These are phyloP conservation scores for Acholoe squamosa DNA, from an alignment of 2,888 invertebrate genomes.

Conservation along the genomic window DNA sequence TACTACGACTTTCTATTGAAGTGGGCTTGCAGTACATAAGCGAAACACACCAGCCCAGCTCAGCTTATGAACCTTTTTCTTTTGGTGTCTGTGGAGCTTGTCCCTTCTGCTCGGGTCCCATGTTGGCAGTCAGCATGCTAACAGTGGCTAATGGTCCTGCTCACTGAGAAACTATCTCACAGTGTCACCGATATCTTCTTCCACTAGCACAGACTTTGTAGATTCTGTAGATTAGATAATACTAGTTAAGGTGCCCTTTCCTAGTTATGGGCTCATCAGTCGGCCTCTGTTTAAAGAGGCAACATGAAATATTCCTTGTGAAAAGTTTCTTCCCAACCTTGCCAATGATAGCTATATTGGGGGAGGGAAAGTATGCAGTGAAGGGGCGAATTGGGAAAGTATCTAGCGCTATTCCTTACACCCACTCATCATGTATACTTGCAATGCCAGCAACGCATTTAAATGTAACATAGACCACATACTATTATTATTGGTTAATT, in stretches of 20 bases:
- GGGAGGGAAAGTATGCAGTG: not conserved
- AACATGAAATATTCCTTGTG: conserved; percentile 27
- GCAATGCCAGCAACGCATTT: conserved; percentile 59
- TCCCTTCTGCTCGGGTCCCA: not conserved
- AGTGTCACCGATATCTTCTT: not conserved
- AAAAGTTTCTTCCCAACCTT: conserved; percentile 27
- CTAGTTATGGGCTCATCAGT: not conserved
- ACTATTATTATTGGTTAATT: conserved; percentile 17
- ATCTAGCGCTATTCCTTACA: not conserved
- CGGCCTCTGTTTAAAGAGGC: not conserved
- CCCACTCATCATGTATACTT: conserved; percentile 11
- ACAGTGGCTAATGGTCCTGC: not conserved
- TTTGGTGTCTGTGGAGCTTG: too few species aligned
- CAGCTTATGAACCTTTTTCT: not conserved
- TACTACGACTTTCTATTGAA: not conserved
- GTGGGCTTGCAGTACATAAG: not conserved
- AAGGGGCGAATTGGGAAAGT: conserved; percentile 7
- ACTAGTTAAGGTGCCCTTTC: conserved; percentile 35
- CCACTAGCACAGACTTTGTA: conserved; percentile 9
- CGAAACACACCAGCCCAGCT: not conserved
- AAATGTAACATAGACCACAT: conserved; percentile 48
- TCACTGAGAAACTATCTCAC: not conserved
- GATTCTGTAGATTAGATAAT: not conserved
- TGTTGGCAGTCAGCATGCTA: not conserved
- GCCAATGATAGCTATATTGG: not conserved